Percentiles rank a stretch among this genome's conserved stretches.
phyloP scores from a whole-genome alignment of 2,888 invertebrate species.

The Hylaea fasciaria region DNA sequence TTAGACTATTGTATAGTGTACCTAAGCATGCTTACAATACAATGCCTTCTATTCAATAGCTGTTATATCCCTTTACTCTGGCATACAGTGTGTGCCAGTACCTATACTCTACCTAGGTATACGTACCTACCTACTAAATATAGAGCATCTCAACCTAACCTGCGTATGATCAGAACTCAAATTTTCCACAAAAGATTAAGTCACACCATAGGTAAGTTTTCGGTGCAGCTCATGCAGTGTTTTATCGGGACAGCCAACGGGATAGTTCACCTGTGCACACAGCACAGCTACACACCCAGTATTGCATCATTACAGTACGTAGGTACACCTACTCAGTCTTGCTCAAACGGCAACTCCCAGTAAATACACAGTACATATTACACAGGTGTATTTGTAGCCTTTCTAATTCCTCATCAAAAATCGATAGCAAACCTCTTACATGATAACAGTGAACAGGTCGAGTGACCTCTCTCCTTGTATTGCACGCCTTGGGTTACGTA shows the following conservation, averaged over 20 bases:
- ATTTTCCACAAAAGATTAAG: too few relatives aligned
- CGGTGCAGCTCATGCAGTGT: conserved; percentile 1
- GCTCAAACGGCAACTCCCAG: conserved; percentile 65
- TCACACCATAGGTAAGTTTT: not conserved
- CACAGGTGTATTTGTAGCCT: conserved; percentile 49
- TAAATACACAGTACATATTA: conserved; percentile 63
- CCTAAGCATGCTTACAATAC: not conserved
- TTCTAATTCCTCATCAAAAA: conserved; percentile 51
- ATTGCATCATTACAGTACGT: conserved; percentile 55
- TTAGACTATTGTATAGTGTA: not conserved
- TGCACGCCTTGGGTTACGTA: not conserved
- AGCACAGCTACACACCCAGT: conserved; percentile 52
- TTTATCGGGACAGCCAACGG: conserved; percentile 39
- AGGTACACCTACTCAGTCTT: conserved; percentile 48
- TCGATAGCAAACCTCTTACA: conserved; percentile 29
- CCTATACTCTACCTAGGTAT: too few relatives aligned
- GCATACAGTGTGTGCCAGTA: too few relatives aligned
- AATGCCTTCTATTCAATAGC: not conserved
- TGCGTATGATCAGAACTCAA: too few relatives aligned
- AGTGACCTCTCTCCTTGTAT: conserved; percentile 22
- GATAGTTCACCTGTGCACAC: conserved; percentile 63
- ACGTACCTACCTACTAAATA: too few relatives aligned
- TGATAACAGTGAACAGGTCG: conserved; percentile 25
- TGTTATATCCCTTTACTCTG: not conserved
- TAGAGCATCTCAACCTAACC: too few relatives aligned